These are phyloP conservation scores for Drosophila trapezifrons DNA, from an alignment of 1,140 invertebrate genomes.

Conservation along the genomic window DNA sequence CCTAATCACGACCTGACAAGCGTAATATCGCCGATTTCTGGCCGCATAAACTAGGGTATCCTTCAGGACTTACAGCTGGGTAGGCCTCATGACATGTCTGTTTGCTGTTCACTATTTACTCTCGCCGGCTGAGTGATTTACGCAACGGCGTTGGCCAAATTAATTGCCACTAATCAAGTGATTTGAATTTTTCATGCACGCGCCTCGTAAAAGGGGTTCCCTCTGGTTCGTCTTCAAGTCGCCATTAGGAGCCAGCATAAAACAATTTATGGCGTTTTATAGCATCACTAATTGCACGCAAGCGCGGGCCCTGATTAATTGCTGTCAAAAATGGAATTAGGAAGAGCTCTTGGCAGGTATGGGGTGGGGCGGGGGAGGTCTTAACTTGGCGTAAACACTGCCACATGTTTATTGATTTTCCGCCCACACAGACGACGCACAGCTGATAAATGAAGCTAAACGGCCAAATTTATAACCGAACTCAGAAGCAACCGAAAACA, in stretches of 20 bases:
- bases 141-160: slow-evolving; percentile 50
- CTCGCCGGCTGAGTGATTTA: slow-evolving; percentile 49
- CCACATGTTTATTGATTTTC: slow-evolving; percentile 67
- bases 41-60: slow-evolving; percentile 15
- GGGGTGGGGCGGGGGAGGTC: background rate
- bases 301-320: slow-evolving; percentile 56
- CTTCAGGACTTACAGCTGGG: background rate
- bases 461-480: slow-evolving; percentile 44
- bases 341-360: background rate
- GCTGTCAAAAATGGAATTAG: slow-evolving; percentile 54
- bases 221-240: slow-evolving; percentile 16
- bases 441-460: slow-evolving; percentile 56
- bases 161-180: slow-evolving; percentile 78
- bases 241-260: slow-evolving; percentile 48
- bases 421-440: slow-evolving; percentile 7
- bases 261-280: slow-evolving; percentile 66
- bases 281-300: slow-evolving; percentile 67
- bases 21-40: background rate
- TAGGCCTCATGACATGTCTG: slow-evolving; percentile 12
- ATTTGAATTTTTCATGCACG: slow-evolving; percentile 75
- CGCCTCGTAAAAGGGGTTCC: slow-evolving; percentile 51
- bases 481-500: slow-evolving; percentile 11
- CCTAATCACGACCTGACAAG: slow-evolving; percentile 5
- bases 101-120: slow-evolving; percentile 12
- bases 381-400: background rate